These are phyloP conservation scores for Sebastes trivittatus DNA, from an alignment of 2,797 vertebrate genomes.

Conservation along the genomic window DNA sequence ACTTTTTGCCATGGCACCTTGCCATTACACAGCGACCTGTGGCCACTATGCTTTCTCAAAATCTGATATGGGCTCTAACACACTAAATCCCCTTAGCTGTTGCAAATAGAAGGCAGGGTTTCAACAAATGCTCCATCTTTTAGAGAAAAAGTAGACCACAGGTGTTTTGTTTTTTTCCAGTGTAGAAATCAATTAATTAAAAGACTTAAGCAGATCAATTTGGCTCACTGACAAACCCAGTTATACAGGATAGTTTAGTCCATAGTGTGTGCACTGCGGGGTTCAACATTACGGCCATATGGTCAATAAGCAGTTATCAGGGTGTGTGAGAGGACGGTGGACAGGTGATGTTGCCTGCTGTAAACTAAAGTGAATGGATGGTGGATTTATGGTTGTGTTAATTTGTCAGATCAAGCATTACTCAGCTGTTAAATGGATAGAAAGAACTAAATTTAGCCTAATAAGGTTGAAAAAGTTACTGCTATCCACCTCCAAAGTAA, in stretches of 20 bases:
- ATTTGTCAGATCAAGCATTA: slow-evolving; percentile 10
- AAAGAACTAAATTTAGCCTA: slow-evolving; percentile 18
- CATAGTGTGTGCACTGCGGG: slow-evolving; percentile 1
- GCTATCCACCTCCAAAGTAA: slow-evolving; percentile 11
- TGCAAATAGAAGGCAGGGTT: slow-evolving; percentile 15
- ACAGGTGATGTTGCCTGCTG: slow-evolving; percentile 24
- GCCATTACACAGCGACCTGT: slow-evolving; percentile 21
- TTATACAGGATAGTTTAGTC: slow-evolving; percentile 21
- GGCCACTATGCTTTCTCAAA: slow-evolving; percentile 33
- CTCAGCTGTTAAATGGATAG: slow-evolving; percentile 16
- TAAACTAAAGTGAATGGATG: slow-evolving; percentile 19
- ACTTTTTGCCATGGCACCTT: slow-evolving; percentile 1
- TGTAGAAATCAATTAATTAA: not conserved
- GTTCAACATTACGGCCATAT: slow-evolving; percentile 10
- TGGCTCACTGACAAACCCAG: slow-evolving; percentile 21
- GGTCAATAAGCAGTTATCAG: slow-evolving; percentile 21
- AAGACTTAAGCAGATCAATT: slow-evolving; percentile 19
- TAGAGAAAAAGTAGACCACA: not conserved
- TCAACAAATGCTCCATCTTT: slow-evolving; percentile 28
- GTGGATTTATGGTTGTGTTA: slow-evolving; percentile 17
- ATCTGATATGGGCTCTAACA: slow-evolving; percentile 36
- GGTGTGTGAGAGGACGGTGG: slow-evolving; percentile 13
- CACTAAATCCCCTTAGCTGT: slow-evolving; percentile 36
- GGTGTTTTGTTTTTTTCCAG: not conserved
- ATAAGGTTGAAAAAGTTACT: slow-evolving; percentile 16